Evolutionary conservation across 2,888 invertebrate species (phyloP).

Genomic region (Phyto melanocephala): DNA sequence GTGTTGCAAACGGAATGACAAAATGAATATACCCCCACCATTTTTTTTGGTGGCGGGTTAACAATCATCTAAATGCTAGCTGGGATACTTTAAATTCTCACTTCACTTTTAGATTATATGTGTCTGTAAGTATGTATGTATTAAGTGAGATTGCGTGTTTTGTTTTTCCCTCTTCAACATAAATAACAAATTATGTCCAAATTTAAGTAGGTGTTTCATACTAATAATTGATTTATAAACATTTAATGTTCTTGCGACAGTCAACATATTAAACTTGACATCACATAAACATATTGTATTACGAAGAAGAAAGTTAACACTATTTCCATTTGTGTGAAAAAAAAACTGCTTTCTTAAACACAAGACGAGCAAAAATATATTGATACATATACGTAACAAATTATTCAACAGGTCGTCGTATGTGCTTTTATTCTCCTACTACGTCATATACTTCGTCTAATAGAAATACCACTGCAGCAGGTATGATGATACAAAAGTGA

Average conservation of each 20-base stretch:
- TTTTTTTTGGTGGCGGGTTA: too few species aligned
- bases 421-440: conserved; percentile 73
- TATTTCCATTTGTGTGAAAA: not conserved
- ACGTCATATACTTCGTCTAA: conserved; percentile 52
- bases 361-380: not conserved
- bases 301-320: too few species aligned
- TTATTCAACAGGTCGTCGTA: conserved; percentile 74
- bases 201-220: not conserved
- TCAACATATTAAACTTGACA: not conserved
- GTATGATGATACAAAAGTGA: conserved; percentile 60
- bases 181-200: not conserved
- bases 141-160: too few species aligned
- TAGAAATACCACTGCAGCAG: conserved; percentile 66
- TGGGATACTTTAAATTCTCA: too few species aligned
- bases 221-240: conserved; percentile 35
- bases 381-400: conserved; percentile 15
- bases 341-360: too few species aligned
- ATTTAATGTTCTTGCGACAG: conserved; percentile 24
- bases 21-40: too few species aligned
- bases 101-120: not conserved
- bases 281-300: not conserved
- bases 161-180: not conserved
- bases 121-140: too few species aligned
- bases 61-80: too few species aligned
- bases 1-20: too few species aligned